Evolutionary conservation across 2,113 vertebrate species (phyloP).

Genomic region (Spheniscus mendiculus): DNA sequence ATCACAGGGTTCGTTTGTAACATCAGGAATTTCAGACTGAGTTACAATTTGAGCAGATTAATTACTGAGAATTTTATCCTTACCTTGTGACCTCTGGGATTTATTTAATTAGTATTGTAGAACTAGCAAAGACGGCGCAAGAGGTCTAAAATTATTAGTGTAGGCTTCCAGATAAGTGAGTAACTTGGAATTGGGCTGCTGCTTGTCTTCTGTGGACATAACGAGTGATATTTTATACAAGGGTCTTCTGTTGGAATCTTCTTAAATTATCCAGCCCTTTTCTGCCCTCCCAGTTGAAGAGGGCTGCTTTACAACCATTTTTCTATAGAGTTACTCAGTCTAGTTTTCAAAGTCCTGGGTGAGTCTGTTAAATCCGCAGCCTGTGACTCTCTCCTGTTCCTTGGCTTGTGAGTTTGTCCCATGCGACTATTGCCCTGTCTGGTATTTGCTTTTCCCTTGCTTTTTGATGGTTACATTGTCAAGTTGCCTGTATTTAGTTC

Average conservation of each 20-base stretch:
- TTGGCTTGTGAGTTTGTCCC: background rate
- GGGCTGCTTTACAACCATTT: background rate
- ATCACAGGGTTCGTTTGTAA: fast-evolving
- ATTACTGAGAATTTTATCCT: constrained; percentile 47
- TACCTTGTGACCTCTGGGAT: constrained; percentile 54
- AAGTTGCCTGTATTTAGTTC: background rate
- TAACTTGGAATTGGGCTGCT: background rate
- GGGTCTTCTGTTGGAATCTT: background rate
- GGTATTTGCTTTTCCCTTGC: background rate
- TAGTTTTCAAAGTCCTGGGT: background rate
- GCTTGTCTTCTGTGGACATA: background rate
- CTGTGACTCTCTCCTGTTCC: background rate
- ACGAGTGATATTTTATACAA: background rate
- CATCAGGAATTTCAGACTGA: background rate
- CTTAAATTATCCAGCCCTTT: background rate
- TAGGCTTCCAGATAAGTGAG: background rate
- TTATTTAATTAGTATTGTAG: constrained; percentile 54
- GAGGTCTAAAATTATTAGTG: background rate
- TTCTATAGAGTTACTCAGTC: background rate
- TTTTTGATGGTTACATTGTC: background rate
- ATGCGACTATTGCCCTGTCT: fast-evolving
- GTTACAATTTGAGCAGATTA: constrained; percentile 45
- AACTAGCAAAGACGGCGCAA: background rate
- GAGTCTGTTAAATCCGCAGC: background rate
- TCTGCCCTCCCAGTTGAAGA: background rate